Percentiles rank a stretch among this genome's conserved stretches.
phyloP scores from a whole-genome alignment of 1,140 invertebrate genomes.

The Hyposmocoma kahamanoa region DNA sequence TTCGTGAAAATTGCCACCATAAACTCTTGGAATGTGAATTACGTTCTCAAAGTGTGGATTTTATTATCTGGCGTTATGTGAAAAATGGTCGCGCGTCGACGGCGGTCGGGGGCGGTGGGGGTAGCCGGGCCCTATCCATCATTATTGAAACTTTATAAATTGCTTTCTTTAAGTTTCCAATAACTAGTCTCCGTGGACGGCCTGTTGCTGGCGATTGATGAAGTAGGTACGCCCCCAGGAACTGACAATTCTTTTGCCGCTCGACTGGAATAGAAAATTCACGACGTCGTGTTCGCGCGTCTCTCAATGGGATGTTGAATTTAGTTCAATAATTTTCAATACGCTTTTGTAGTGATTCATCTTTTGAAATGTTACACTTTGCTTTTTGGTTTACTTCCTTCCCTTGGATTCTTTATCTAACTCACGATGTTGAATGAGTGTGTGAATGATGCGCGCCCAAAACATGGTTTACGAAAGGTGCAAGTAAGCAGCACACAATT shows the following conservation, averaged over 20 bases:
- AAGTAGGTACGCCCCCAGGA: not conserved
- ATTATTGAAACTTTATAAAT: constrained; percentile 66
- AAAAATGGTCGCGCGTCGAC: constrained; percentile 27
- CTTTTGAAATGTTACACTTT: too few species aligned
- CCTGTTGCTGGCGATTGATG: constrained; percentile 11
- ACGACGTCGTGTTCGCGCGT: too few species aligned
- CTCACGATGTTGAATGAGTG: too few species aligned
- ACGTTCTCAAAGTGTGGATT: constrained; percentile 57
- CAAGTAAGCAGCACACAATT: too few species aligned
- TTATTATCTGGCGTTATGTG: constrained; percentile 50
- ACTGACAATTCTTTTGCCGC: constrained; percentile 1
- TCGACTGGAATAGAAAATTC: too few species aligned
- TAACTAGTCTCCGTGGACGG: constrained; percentile 12
- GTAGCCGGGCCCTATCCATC: constrained; percentile 41
- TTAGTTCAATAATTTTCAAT: too few species aligned
- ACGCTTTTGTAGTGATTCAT: too few species aligned
- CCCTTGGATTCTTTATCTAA: too few species aligned
- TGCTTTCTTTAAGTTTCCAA: constrained; percentile 39
- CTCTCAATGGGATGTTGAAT: too few species aligned
- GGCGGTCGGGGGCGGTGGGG: constrained; percentile 24
- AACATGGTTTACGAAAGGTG: too few species aligned
- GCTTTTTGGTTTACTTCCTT: too few species aligned
- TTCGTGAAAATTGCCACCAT: constrained; percentile 57
- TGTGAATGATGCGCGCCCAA: too few species aligned
- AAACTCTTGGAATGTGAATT: constrained; percentile 58